Base-by-base conservation (phyloP, 1,140 invertebrate species). In the Lethocerus indicus region DNA sequence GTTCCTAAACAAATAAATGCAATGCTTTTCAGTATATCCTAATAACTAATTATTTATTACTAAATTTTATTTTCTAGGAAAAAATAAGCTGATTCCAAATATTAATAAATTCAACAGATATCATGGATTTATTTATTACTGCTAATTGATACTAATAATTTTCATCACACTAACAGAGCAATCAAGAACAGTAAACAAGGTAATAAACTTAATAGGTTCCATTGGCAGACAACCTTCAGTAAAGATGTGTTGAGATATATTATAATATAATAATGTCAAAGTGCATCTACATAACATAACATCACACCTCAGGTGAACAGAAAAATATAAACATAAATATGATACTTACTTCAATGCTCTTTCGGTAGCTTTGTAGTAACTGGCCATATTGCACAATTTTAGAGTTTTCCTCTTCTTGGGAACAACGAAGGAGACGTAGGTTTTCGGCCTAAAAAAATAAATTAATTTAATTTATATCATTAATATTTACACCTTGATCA, bases 101-200 rank as follows among this genome's bases (percentile, higher is more conserved):
- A 7, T 32, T 32, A 9, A 32, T 9, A 32, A 9, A 9, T 9
- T 9, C 7, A 32, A 32, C n/a, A 9, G n/a, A 32, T 32, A 9
- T 32, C 29, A 32, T n/a, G 7, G 7, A 32, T 9, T 7, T 32
- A 32, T 32, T 7, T n/a, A 9, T 7, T 7, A 32, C 29, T 9
- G n/a, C 29, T 14, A 42, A 24, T 44, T 44, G 42, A 27, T 28
- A 27, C 18, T 28, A n/a, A n/a, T 14, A 28, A 44, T 44, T 44
- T 44, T 44, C 42, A 26, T n/a, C 14, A 25, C 29, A 28, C 3
- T 18, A 27, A 5, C 4, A 44, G 26, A 6, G 26, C 12, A 42
- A 21, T 13, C 4, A 28, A 44, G 20, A 27, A 27, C 18, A 27
- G n/a, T n/a, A n/a, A n/a, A n/a, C n/a, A n/a, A n/a, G n/a, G n/a